Evolutionary conservation across 2,888 invertebrate genomes (phyloP).

Genomic region (Plebejus argus): DNA sequence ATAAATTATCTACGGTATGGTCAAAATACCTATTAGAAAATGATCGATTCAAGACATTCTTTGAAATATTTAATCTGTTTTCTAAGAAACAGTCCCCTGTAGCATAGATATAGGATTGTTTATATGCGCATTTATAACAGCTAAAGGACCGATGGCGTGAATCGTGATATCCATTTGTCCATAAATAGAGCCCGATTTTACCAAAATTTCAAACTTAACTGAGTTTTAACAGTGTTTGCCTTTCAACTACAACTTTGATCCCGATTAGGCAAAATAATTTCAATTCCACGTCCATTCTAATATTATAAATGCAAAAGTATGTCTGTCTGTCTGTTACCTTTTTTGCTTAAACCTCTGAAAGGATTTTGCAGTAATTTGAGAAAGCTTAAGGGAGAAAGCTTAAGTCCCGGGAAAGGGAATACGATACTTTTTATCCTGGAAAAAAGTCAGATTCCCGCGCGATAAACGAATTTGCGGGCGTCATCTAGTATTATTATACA

Average conservation of each 20-base stretch:
- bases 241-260: not conserved
- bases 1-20: not conserved
- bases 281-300: not conserved
- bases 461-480: no score
- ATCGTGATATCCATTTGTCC: not conserved
- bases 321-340: no score
- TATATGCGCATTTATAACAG: slow-evolving; percentile 10
- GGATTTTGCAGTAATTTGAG: no score
- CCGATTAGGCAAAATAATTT: not conserved
- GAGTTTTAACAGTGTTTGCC: not conserved
- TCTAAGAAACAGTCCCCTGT: not conserved
- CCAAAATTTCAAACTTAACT: not conserved
- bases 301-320: no score
- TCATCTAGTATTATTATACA: no score
- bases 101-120: not conserved
- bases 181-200: not conserved
- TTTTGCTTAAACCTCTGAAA: no score
- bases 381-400: no score
- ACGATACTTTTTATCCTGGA: no score
- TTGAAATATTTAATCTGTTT: not conserved
- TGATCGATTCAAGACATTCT: not conserved
- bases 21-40: not conserved
- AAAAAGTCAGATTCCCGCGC: no score
- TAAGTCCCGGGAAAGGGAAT: no score
- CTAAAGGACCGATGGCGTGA: not conserved